Conservation (phyloP, 2,113 vertebrate genomes). For the Prolemur simus region DNA sequence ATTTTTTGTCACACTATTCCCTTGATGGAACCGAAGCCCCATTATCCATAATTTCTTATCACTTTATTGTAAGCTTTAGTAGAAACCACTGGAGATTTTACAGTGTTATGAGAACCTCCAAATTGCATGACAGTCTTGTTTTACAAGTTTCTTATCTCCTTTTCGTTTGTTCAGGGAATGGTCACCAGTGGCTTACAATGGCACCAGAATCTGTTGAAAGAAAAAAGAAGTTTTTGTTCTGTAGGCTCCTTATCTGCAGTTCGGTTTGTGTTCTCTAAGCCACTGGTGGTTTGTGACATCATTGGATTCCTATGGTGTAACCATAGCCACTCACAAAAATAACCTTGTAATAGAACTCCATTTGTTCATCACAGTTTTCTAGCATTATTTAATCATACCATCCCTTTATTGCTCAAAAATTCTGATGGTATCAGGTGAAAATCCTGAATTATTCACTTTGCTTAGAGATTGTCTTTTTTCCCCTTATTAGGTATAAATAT, state of each 20-base stretch:
- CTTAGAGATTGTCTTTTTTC: conserved; percentile 65
- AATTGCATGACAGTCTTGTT: conserved; percentile 81
- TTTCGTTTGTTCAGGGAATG: conserved; percentile 78
- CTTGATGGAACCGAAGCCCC: conserved; percentile 70
- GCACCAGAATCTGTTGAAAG: conserved; percentile 75
- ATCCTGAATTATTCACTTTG: conserved; percentile 75
- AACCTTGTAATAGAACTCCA: conserved; percentile 63
- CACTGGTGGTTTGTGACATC: conserved; percentile 74
- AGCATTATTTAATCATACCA: conserved; percentile 21
- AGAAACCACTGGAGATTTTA: conserved; percentile 67
- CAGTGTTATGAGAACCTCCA: conserved; percentile 75
- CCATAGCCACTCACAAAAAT: conserved; percentile 62
- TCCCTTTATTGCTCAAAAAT: conserved; percentile 57
- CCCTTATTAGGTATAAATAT: conserved; percentile 57
- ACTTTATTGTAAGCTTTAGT: conserved; percentile 72
- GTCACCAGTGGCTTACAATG: conserved; percentile 81
- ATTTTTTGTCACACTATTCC: conserved; percentile 68
- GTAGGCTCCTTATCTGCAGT: conserved; percentile 77
- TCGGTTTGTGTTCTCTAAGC: conserved; percentile 71
- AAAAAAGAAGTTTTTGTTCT: conserved; percentile 77
- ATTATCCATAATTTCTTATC: conserved; percentile 81
- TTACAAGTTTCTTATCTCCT: conserved; percentile 84
- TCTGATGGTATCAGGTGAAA: conserved; percentile 62
- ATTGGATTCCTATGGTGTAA: conserved; percentile 54
- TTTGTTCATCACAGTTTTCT: conserved; percentile 30